These are phyloP conservation scores for Ormyrus thymus DNA, from an alignment of 2,888 invertebrate species.

Conservation along the genomic window DNA sequence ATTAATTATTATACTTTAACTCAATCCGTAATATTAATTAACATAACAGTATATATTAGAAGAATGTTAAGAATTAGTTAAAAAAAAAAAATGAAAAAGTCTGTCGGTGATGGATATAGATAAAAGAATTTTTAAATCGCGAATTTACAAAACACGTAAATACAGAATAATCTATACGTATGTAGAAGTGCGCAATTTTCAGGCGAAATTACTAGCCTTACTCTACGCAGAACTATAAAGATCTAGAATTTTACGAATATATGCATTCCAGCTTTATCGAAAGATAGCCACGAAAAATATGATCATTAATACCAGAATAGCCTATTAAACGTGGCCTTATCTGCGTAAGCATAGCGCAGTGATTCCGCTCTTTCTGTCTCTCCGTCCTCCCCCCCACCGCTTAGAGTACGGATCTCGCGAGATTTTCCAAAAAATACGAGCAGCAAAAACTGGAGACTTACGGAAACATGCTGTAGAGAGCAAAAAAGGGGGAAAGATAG, in stretches of 20 bases:
- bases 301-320: conserved; percentile 46
- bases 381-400: background rate
- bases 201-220: background rate
- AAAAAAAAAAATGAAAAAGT: background rate
- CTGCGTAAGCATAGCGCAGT: conserved; percentile 34
- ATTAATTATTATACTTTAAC: too few relatives aligned
- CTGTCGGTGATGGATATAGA: background rate
- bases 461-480: conserved; percentile 35
- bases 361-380: conserved; percentile 27
- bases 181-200: background rate
- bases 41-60: too few relatives aligned
- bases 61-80: background rate
- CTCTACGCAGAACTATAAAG: conserved; percentile 6
- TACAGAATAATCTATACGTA: background rate
- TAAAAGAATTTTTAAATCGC: background rate
- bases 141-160: background rate
- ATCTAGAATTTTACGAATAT: conserved; percentile 32
- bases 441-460: conserved; percentile 50
- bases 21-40: too few relatives aligned
- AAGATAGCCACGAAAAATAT: conserved; percentile 42
- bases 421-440: conserved; percentile 54
- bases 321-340: conserved; percentile 45
- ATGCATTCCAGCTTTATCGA: conserved; percentile 35
- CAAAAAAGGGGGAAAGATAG: conserved; percentile 20
- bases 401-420: conserved; percentile 42